phyloP scores from a whole-genome alignment of 1,140 invertebrate genomes.

The Apis florea region DNA sequence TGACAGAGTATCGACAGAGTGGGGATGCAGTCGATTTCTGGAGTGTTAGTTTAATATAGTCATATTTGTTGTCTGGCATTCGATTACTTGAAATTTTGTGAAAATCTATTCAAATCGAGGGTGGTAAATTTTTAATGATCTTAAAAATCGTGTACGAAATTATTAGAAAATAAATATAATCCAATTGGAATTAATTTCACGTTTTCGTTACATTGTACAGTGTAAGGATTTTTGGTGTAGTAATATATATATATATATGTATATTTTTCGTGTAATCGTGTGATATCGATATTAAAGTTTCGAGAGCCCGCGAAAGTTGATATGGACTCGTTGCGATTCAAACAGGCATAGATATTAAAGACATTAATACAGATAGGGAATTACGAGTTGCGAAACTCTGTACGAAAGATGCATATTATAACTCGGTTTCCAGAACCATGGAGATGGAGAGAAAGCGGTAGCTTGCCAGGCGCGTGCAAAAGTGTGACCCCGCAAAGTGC shows the following conservation, averaged over 20 bases:
- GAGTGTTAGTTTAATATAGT: too few relatives aligned
- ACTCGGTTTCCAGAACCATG: neutral
- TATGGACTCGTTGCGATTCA: slow-evolving; percentile 18
- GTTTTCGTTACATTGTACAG: too few relatives aligned
- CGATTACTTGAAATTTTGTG: too few relatives aligned
- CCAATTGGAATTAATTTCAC: too few relatives aligned
- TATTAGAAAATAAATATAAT: too few relatives aligned
- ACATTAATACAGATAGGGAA: slow-evolving; percentile 36
- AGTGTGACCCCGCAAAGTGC: neutral
- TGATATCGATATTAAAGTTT: neutral
- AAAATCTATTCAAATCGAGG: too few relatives aligned
- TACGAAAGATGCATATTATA: slow-evolving; percentile 15
- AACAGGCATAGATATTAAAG: slow-evolving; percentile 4
- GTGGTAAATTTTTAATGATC: too few relatives aligned
- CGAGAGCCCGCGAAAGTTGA: neutral
- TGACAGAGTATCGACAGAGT: too few relatives aligned
- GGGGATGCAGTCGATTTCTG: too few relatives aligned
- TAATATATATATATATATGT: too few relatives aligned
- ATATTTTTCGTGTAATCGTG: neutral
- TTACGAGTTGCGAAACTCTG: slow-evolving; percentile 28
- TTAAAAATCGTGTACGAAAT: too few relatives aligned
- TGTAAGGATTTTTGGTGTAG: neutral
- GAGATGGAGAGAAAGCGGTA: neutral
- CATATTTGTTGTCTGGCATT: too few relatives aligned
- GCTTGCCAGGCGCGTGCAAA: neutral